phyloP scores from a whole-genome alignment of 2,888 invertebrate genomes.

The Ophraella communa region DNA sequence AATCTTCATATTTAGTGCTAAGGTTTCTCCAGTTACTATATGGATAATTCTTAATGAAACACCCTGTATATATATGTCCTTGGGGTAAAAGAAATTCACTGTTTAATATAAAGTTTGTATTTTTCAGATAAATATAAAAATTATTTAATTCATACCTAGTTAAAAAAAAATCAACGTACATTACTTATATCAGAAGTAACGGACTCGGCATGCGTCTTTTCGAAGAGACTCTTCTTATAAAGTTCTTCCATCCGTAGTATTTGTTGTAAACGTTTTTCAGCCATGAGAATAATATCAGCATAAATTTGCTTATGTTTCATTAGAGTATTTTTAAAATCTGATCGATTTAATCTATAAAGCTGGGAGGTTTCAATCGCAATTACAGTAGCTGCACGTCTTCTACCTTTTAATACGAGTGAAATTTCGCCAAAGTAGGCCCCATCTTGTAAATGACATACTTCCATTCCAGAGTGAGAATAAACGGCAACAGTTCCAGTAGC shows the following conservation, averaged over 20 bases:
- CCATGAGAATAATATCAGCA: slow-evolving; percentile 25
- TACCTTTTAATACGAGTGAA: slow-evolving; percentile 65
- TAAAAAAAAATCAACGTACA: not conserved
- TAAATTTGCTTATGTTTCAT: slow-evolving; percentile 32
- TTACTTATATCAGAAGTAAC: not conserved
- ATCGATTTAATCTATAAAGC: slow-evolving; percentile 65
- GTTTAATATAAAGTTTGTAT: too few relatives aligned
- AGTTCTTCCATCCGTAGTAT: slow-evolving; percentile 32
- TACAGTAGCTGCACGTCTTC: slow-evolving; percentile 65
- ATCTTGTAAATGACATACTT: slow-evolving; percentile 33
- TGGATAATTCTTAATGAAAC: too few relatives aligned
- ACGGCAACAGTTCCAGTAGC: slow-evolving; percentile 68
- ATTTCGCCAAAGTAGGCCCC: slow-evolving; percentile 67
- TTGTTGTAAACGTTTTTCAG: slow-evolving; percentile 32
- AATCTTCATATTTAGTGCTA: too few relatives aligned
- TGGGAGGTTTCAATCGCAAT: slow-evolving; percentile 68
- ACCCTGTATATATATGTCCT: too few relatives aligned
- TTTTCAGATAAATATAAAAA: too few relatives aligned
- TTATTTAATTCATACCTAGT: too few relatives aligned
- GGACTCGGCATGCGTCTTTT: slow-evolving; percentile 20
- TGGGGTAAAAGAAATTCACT: too few relatives aligned
- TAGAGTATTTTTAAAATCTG: slow-evolving; percentile 60
- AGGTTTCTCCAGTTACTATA: too few relatives aligned
- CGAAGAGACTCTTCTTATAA: slow-evolving; percentile 36
- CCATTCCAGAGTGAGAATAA: slow-evolving; percentile 66